Percentiles rank a stretch among this genome's conserved stretches.
phyloP scores from a whole-genome alignment of 2,888 invertebrate species.

The Mythimna impura region DNA sequence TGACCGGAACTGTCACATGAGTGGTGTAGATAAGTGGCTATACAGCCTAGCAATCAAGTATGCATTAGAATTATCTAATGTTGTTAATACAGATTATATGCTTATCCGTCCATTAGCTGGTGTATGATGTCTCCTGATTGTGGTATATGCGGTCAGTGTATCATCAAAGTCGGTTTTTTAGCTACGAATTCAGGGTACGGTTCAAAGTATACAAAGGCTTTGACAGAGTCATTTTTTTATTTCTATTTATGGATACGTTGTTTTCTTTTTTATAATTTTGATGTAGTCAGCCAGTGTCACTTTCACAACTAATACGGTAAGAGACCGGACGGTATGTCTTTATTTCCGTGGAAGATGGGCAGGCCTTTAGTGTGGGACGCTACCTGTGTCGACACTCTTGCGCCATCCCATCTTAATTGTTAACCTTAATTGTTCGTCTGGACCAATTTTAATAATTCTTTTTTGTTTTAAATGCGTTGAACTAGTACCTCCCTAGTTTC shows the following conservation, averaged over 20 bases:
- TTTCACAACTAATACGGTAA: too few species aligned
- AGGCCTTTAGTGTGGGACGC: too few species aligned
- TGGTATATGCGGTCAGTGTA: not conserved
- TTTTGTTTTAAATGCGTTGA: too few species aligned
- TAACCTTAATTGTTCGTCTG: too few species aligned
- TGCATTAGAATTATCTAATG: conserved; percentile 56
- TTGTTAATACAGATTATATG: conserved; percentile 27
- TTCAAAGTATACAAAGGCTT: not conserved
- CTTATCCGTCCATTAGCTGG: conserved; percentile 54
- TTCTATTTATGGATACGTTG: not conserved
- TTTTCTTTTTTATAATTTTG: too few species aligned
- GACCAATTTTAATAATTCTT: too few species aligned
- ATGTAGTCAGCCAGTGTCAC: too few species aligned
- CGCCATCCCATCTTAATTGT: too few species aligned
- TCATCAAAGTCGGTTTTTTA: conserved; percentile 10
- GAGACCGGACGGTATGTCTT: too few species aligned
- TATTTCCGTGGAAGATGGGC: too few species aligned
- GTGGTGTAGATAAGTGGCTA: conserved; percentile 31
- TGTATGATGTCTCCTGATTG: conserved; percentile 13
- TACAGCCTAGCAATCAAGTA: conserved; percentile 37
- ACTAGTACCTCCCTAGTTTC: too few species aligned
- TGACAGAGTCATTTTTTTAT: not conserved
- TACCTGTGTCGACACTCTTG: too few species aligned
- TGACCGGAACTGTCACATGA: conserved; percentile 32
- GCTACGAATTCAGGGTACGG: not conserved